phyloP scores from a whole-genome alignment of 2,888 invertebrate genomes.

The Hypomecis punctinalis region DNA sequence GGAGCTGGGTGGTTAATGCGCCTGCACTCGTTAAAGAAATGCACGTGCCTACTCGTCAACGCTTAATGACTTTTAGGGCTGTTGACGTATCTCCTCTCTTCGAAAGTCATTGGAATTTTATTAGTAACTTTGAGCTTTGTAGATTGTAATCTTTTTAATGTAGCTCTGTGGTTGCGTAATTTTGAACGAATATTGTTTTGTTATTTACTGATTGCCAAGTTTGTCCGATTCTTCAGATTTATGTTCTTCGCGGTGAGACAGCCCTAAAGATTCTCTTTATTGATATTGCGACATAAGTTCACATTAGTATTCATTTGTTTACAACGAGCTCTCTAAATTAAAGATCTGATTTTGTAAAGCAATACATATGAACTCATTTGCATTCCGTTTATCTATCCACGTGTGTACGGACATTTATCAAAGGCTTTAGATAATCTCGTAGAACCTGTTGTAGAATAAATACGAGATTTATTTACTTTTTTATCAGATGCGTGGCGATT shows the following conservation, averaged over 20 bases:
- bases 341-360: slow-evolving; percentile 63
- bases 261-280: slow-evolving; percentile 32
- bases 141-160: not conserved
- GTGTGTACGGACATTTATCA: slow-evolving; percentile 59
- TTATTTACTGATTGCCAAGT: not conserved
- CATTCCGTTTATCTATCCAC: slow-evolving; percentile 54
- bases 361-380: slow-evolving; percentile 56
- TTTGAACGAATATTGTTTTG: too few species aligned
- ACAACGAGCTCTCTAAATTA: slow-evolving; percentile 58
- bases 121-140: not conserved
- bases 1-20: slow-evolving; percentile 60
- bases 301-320: slow-evolving; percentile 68
- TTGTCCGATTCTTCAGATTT: not conserved
- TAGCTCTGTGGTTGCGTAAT: too few species aligned
- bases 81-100: slow-evolving; percentile 7
- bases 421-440: slow-evolving; percentile 59
- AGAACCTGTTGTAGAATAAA: slow-evolving; percentile 52
- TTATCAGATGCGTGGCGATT: slow-evolving; percentile 29
- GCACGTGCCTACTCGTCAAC: slow-evolving; percentile 29
- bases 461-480: slow-evolving; percentile 32
- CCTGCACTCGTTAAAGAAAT: slow-evolving; percentile 46
- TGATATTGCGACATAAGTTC: slow-evolving; percentile 39
- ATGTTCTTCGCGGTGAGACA: not conserved
- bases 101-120: too few species aligned
- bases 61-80: slow-evolving; percentile 25